Conservation (phyloP, 2,888 invertebrate genomes). For the Pyrgus malvae region DNA sequence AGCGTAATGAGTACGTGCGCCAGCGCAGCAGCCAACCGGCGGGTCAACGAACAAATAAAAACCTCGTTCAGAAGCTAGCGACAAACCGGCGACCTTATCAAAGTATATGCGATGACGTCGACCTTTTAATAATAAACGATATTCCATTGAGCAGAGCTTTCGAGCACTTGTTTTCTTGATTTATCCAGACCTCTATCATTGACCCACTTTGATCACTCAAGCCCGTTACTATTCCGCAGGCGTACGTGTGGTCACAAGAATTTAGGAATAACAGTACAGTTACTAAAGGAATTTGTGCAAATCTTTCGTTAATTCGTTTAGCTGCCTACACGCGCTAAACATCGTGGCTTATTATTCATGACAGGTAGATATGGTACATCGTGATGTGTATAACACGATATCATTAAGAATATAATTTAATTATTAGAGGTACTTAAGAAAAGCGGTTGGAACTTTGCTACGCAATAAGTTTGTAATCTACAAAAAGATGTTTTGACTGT, state of each 20-base stretch:
- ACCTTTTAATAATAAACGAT: conserved; percentile 37
- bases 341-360: background rate
- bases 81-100: conserved; percentile 66
- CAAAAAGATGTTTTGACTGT: no score
- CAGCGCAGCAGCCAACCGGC: conserved; percentile 46
- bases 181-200: conserved; percentile 16
- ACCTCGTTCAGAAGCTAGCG: conserved; percentile 56
- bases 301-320: background rate
- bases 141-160: conserved; percentile 21
- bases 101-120: conserved; percentile 33
- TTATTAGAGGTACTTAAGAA: no score
- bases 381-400: background rate
- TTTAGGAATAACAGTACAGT: background rate
- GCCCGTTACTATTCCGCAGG: background rate
- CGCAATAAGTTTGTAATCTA: no score
- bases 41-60: conserved; percentile 71
- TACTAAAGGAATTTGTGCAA: background rate
- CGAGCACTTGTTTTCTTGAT: conserved; percentile 14
- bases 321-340: background rate
- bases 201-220: background rate
- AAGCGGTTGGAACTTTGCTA: no score
- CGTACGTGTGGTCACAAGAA: background rate
- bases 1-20: conserved; percentile 40
- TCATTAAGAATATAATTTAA: no score
- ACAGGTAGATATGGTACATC: background rate